Conservation (phyloP, 2,113 vertebrate genomes). For the Telmatochromis brachygnathus region DNA sequence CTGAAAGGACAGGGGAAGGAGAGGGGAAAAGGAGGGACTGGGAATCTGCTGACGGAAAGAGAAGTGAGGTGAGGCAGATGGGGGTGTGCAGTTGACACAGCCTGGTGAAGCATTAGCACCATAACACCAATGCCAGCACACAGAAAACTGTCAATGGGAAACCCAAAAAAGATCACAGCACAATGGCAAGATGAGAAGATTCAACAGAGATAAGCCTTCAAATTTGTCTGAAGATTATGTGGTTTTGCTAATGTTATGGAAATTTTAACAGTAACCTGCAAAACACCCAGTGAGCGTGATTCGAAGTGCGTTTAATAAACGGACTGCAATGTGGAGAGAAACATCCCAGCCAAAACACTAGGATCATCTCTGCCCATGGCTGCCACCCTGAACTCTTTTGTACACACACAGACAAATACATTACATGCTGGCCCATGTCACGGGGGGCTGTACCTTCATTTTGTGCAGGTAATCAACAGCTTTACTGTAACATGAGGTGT, state of each 20-base stretch:
- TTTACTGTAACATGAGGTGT: too few species aligned
- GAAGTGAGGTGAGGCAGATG: not conserved
- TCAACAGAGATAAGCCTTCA: not conserved
- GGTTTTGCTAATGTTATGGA: not conserved
- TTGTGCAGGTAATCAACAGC: too few species aligned
- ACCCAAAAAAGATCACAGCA: not conserved
- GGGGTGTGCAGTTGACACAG: not conserved
- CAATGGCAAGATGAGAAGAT: not conserved
- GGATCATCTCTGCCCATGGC: rapidly evolving
- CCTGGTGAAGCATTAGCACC: not conserved
- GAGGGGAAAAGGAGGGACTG: rapidly evolving
- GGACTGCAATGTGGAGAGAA: not conserved
- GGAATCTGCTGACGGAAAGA: not conserved
- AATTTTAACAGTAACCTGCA: not conserved
- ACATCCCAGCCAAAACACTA: not conserved
- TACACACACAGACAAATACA: not conserved
- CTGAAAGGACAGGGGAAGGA: not conserved
- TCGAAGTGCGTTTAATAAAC: not conserved
- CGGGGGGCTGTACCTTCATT: rapidly evolving
- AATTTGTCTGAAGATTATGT: not conserved
- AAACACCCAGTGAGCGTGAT: rapidly evolving
- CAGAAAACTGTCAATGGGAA: not conserved
- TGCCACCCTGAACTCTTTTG: not conserved
- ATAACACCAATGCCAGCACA: not conserved
- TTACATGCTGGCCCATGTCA: not conserved